These are phyloP conservation scores for Pinctada fucata DNA, from an alignment of 2,888 invertebrate species.

Conservation along the genomic window DNA sequence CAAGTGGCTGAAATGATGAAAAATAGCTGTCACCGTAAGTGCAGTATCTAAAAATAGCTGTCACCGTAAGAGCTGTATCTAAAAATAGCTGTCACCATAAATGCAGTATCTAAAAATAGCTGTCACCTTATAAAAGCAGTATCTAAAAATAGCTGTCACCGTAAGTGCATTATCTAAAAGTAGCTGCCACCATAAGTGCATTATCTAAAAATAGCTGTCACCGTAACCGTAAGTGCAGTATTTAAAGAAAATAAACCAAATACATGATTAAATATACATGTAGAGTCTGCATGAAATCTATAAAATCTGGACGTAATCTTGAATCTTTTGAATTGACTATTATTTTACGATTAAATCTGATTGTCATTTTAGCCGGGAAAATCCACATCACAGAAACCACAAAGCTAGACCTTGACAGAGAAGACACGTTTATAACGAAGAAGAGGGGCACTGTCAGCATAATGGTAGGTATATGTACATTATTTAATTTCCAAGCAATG, in stretches of 20 bases:
- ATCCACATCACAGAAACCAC: conserved; percentile 46
- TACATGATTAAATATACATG: too few species aligned
- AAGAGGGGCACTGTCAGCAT: conserved; percentile 40
- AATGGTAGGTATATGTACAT: conserved; percentile 33
- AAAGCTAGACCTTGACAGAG: conserved; percentile 30
- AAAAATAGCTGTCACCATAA: too few species aligned
- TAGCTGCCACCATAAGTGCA: conserved; percentile 89
- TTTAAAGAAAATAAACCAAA: too few species aligned
- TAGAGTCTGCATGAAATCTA: too few species aligned
- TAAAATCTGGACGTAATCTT: too few species aligned
- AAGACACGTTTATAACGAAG: conserved; percentile 31
- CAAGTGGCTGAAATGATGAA: conserved; percentile 77
- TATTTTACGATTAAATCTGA: background rate
- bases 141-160: too few species aligned
- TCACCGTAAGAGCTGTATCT: too few species aligned
- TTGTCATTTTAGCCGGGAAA: conserved; percentile 46
- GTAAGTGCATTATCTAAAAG: conserved; percentile 78
- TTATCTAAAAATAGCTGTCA: too few species aligned
- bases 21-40: conserved; percentile 90
- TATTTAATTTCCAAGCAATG: background rate
- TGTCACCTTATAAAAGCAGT: too few species aligned
- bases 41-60: background rate
- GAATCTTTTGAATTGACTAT: too few species aligned
- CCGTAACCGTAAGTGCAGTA: too few species aligned
- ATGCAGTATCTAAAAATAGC: too few species aligned